phyloP scores from a whole-genome alignment of 2,888 invertebrate genomes.

The Protophormia terraenovae region DNA sequence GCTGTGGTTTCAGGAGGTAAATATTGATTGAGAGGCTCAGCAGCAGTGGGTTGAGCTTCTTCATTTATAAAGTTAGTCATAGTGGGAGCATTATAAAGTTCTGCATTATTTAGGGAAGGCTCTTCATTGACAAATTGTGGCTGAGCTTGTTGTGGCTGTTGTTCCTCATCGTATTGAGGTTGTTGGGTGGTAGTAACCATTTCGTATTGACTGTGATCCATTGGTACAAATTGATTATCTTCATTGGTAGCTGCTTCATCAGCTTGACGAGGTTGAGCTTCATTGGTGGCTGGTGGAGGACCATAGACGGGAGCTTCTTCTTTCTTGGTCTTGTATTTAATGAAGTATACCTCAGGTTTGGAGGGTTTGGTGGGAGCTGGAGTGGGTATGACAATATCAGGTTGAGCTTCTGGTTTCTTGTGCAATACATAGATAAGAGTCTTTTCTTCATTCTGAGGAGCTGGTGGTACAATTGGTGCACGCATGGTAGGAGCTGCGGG shows the following conservation, averaged over 20 bases:
- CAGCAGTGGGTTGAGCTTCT: conserved; percentile 71
- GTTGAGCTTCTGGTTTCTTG: conserved; percentile 91
- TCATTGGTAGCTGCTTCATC: conserved; percentile 42
- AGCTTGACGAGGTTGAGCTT: conserved; percentile 71
- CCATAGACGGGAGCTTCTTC: conserved; percentile 78
- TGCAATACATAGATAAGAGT: conserved; percentile 93
- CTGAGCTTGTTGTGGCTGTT: conserved; percentile 16
- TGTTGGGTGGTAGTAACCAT: conserved; percentile 72
- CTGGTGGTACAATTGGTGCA: conserved; percentile 89
- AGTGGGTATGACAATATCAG: conserved; percentile 89
- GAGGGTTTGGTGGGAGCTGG: conserved; percentile 90
- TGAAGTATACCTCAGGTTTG: conserved; percentile 95
- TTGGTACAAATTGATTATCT: conserved; percentile 54
- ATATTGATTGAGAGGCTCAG: conserved; percentile 74
- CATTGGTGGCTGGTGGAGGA: conserved; percentile 73
- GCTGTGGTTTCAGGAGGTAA: conserved; percentile 73
- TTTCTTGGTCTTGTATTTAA: conserved; percentile 81
- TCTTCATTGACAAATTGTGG: conserved; percentile 69
- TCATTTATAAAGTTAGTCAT: conserved; percentile 71
- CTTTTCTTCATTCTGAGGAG: conserved; percentile 92
- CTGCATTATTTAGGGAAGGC: conserved; percentile 68
- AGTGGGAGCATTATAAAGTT: conserved; percentile 71
- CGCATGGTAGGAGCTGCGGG: conserved; percentile 90
- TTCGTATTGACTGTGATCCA: conserved; percentile 69
- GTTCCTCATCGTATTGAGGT: conserved; percentile 67